Conservation (phyloP, 2,797 vertebrate genomes). For the Acanthurus lineatus region DNA sequence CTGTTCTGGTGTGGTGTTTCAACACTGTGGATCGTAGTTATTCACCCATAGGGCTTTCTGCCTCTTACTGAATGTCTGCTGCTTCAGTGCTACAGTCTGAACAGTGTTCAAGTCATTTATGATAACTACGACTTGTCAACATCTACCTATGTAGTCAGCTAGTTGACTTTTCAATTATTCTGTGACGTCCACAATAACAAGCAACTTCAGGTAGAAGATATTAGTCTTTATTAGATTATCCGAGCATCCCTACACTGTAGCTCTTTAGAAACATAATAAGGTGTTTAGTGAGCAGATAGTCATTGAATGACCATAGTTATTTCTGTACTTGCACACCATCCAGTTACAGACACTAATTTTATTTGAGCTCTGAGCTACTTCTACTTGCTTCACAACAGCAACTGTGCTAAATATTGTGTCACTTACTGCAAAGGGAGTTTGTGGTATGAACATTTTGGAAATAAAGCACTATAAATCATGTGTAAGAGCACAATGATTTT, state of each 20-base stretch:
- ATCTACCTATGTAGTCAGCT: no score
- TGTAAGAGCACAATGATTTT: neutral
- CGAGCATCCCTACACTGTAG: neutral
- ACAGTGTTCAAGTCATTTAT: no score
- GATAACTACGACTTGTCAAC: no score
- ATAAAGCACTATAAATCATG: neutral
- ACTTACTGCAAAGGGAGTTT: neutral
- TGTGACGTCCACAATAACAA: no score
- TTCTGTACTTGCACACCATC: constrained; percentile 11
- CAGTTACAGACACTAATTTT: constrained; percentile 6
- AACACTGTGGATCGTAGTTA: no score
- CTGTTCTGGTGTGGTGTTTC: no score
- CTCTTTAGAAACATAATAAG: constrained; percentile 17
- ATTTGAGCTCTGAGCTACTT: constrained; percentile 1
- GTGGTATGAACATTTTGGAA: constrained; percentile 13
- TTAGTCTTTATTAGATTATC: no score
- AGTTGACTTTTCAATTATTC: no score
- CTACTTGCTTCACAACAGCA: constrained; percentile 5
- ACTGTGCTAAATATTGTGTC: neutral
- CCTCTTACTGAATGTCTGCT: no score
- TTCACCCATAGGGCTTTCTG: no score
- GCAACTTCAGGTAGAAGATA: no score
- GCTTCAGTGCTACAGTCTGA: no score
- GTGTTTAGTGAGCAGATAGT: constrained; percentile 18
- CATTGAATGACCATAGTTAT: neutral